These are phyloP conservation scores for Falco cherrug DNA, from an alignment of 2,797 vertebrate genomes.

Conservation along the genomic window DNA sequence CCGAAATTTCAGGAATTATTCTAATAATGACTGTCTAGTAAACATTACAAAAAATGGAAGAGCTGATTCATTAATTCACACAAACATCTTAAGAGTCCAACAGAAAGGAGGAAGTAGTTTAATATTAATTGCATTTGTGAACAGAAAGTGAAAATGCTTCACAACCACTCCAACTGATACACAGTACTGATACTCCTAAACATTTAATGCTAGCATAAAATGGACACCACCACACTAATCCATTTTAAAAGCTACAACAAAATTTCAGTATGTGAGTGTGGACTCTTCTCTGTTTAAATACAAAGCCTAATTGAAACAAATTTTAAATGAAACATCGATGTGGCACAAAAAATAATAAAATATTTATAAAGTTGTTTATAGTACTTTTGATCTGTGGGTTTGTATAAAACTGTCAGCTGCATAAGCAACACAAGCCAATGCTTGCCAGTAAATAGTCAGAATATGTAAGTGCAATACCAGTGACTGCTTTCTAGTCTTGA, in stretches of 20 bases:
- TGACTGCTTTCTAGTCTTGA: not conserved
- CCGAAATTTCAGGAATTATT: not conserved
- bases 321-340: not conserved
- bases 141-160: not conserved
- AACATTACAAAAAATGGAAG: not conserved
- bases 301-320: conserved; percentile 27
- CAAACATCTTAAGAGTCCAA: not conserved
- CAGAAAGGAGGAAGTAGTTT: not conserved
- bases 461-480: not conserved
- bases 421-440: not conserved
- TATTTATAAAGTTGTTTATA: not conserved
- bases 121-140: not conserved
- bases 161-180: not conserved
- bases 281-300: not conserved
- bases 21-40: not conserved
- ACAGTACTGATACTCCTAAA: not conserved
- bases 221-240: not conserved
- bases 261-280: not conserved
- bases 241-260: not conserved
- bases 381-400: not conserved
- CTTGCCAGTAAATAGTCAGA: not conserved
- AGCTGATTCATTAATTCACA: not conserved
- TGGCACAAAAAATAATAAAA: conserved; percentile 22
- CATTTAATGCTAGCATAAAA: not conserved
- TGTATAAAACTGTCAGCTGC: not conserved